Evolutionary conservation across 1,140 invertebrate genomes (phyloP), one percentile per base, ranked within the genome.

Genomic region (Medauroidea extradentata): DNA sequence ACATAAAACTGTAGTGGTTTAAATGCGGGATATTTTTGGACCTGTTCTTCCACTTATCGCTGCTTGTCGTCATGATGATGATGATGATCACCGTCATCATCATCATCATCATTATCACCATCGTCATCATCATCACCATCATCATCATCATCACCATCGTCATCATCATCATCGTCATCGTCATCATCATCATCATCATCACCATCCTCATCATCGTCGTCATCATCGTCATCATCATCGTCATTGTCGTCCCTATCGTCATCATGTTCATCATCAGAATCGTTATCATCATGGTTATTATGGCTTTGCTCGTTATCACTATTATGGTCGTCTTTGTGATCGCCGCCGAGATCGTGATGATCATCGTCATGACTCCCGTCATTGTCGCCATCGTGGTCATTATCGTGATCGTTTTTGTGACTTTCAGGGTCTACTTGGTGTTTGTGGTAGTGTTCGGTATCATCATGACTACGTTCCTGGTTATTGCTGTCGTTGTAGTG

Each of bases 41-140:
- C n/a, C n/a, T n/a, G n/a, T n/a, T n/a, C n/a, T n/a, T n/a, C n/a
- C n/a, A n/a, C n/a, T n/a, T n/a, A n/a, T n/a, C n/a, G n/a, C n/a
- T n/a, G n/a, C n/a, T n/a, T n/a, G n/a, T 9, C 27, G 38, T 42
- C 41, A 43, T 43, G 1, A 23, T 18, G 9, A 14, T 18, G 11
- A 42, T 18, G 7, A 13, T 54, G 2, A 16, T 24, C 25, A 13
- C 9, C 24, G 24, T 24, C 24, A n/a, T 43, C 16, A 8, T 24
- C 29, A 9, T 53, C 52, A 38, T 39, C 25, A 53, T 53, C 52
- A 16, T 24, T 23, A 43, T 53, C 52, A 16, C 16, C 52, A 39
- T 53, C 52, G 29, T 39, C 24, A 43, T 53, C 52, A 38, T 39
- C 25, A 53, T 53, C 52, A 16, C 21, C 52, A 53, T 53, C 52